Evolutionary conservation across 2,888 invertebrate species (phyloP), one percentile per base, ranked within the genome.

Genomic region (Eupeodes latifasciatus): DNA sequence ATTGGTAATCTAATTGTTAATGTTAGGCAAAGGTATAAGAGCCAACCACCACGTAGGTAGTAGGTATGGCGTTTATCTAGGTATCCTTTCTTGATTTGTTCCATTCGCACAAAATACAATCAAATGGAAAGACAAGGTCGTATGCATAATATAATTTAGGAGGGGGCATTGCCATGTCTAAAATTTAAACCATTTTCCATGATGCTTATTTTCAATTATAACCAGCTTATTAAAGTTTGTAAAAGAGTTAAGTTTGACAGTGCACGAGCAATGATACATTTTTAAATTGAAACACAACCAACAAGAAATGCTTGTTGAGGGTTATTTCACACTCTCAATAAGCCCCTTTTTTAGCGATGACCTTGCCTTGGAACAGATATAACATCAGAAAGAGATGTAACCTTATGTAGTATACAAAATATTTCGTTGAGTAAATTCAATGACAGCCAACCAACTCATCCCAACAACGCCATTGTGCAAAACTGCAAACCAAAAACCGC

Each of bases 1-100:
- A 87, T 83, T 83, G 79, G 80, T 87, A 87, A 83, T 87, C 83
- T 79, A 87, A 87, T 87, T 87, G 86, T 80, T 66, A 59, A 44
- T 69, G 57, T 47, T 62, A 74, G 57, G 69, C 82, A 81, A 86
- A 82, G 85, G 85, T 79, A 69, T 47, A 27, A 27, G 27, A 3
- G 34, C 66, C 44, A 34, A 74, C 51, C 51, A 27, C n/a, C 40
- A 40, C 40, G 9, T 27, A 27, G 27, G 3, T 27, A 27, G 47
- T 5, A 64, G 0, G 12, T 12, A 36, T 67, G 10, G 36, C n/a
- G 14, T 47, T 55, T 62, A 47, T 57, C 14, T 67, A n/a, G 62
- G 19, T 16, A 36, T 51, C 4, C 67, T 51, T 49, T 14, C 57
- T 69, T 64, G 19, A 47, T 61, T 44, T 36, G 34, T 55, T 34